Base-by-base conservation (phyloP, 2,888 invertebrate species). In the Stratiomys singularior region DNA sequence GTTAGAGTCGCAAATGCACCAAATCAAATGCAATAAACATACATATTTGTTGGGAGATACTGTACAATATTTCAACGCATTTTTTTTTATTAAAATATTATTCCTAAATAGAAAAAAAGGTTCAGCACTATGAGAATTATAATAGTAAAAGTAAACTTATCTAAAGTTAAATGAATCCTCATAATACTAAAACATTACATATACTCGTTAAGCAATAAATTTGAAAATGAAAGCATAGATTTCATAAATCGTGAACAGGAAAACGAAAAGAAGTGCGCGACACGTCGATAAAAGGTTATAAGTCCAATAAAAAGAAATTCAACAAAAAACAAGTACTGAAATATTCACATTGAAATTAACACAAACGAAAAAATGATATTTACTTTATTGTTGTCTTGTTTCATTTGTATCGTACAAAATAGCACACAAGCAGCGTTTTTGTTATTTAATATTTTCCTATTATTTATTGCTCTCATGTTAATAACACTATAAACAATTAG, bases 41-140 rank as follows among this genome's bases (percentile, higher is more conserved):
- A n/a, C n/a, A n/a, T 93, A 88, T 93, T 93, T 87, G 92, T 93
- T 64, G 90, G 91, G 82, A 93, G 93, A 91, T 93, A 93, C 91
- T 81, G 79, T 44, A 78, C 30, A 18, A 71, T 76, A 30, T 56
- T 78, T 37, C 76, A 76, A 63, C 64, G 71, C 18, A 60, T 60
- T 58, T 77, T 77, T n/a, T n/a, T 66, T 67, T 67, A 23, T 15
- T 74, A 37, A 69, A 69, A 74, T 58, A 30, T 74, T 58, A 30
- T 37, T 58, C n/a, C n/a, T n/a, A n/a, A 28, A 56, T 44, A 56
- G 15, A 11, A n/a, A 56, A 58, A 56, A 11, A 13, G 21, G 56
- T 72, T 72, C 11, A 11, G 18, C 28, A 46, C 44, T 9, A 69
- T 30, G 25, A 23, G 30, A 18, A 72, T 30, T 56, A 28, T 27